Evolutionary conservation across 2,797 vertebrate species (phyloP).

Genomic region (Zalophus californianus): DNA sequence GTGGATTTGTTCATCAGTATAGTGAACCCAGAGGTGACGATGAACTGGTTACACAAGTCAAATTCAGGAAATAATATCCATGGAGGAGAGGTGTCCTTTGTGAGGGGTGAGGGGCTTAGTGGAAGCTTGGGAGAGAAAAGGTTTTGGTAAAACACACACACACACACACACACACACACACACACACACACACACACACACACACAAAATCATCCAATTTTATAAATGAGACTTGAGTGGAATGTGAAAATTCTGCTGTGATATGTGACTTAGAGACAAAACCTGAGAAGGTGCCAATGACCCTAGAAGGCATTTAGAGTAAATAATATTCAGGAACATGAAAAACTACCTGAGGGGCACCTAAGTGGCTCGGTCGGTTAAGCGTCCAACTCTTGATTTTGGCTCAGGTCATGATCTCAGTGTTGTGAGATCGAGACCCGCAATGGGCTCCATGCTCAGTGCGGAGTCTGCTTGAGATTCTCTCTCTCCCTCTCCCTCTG

Average conservation of each 20-base stretch:
- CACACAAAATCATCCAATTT: neutral
- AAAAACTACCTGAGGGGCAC: slow-evolving; percentile 22
- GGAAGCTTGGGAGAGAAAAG: neutral
- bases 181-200: neutral
- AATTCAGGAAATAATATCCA: neutral
- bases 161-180: neutral
- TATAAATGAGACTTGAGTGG: neutral
- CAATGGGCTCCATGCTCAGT: neutral
- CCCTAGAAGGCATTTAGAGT: neutral
- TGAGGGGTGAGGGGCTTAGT: neutral
- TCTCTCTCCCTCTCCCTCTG: neutral
- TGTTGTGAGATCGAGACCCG: neutral
- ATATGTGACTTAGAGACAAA: neutral
- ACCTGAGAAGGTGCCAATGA: slow-evolving; percentile 1
- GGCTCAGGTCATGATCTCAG: neutral
- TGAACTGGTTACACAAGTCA: slow-evolving; percentile 5
- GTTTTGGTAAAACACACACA: neutral
- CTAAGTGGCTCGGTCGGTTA: neutral
- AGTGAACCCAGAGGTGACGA: neutral
- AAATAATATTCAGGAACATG: slow-evolving; percentile 24
- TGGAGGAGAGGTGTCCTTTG: neutral
- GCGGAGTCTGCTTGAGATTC: neutral
- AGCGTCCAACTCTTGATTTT: neutral
- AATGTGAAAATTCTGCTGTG: neutral
- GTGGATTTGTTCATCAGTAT: neutral